Conservation (phyloP, 2,113 vertebrate species). For the Heterochromis multidens region DNA sequence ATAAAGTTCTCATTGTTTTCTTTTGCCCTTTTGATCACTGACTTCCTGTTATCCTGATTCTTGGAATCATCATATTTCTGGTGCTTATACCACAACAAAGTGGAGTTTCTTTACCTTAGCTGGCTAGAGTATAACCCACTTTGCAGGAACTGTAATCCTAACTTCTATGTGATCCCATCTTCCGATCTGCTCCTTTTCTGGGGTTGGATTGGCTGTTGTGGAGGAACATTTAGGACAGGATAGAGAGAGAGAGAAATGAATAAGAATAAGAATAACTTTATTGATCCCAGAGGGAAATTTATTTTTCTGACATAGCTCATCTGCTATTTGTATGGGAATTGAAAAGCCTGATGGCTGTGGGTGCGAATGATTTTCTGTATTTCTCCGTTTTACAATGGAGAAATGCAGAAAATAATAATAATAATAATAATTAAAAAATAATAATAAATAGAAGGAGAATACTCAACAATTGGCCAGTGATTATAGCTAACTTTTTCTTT, state of each 20-base stretch:
- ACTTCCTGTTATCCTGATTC: slow-evolving; percentile 7
- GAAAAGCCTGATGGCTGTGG: too few species aligned
- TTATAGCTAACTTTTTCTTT: slow-evolving; percentile 51
- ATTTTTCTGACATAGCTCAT: too few species aligned
- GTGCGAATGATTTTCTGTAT: too few species aligned
- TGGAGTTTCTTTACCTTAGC: background rate
- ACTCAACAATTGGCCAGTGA: slow-evolving; percentile 28
- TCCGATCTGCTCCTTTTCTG: background rate
- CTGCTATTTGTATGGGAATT: too few species aligned
- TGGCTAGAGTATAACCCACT: background rate
- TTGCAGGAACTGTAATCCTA: background rate
- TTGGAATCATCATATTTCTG: slow-evolving; percentile 10
- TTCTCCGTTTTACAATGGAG: too few species aligned
- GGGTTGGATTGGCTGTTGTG: background rate
- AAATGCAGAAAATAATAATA: too few species aligned
- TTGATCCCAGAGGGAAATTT: too few species aligned
- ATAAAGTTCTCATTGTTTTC: background rate
- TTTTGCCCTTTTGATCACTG: slow-evolving; percentile 6
- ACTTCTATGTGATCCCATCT: background rate
- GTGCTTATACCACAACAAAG: too few species aligned
- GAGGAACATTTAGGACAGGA: slow-evolving; percentile 19
- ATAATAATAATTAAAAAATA: too few species aligned
- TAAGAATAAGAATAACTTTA: too few species aligned
- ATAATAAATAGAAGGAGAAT: too few species aligned
- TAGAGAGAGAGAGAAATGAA: background rate